A percentile compares a stretch with the other conserved stretches of the same genome.
Evolutionary conservation across 2,888 invertebrate species (phyloP).

Genomic region (Parapristionchus giblindavisi): DNA sequence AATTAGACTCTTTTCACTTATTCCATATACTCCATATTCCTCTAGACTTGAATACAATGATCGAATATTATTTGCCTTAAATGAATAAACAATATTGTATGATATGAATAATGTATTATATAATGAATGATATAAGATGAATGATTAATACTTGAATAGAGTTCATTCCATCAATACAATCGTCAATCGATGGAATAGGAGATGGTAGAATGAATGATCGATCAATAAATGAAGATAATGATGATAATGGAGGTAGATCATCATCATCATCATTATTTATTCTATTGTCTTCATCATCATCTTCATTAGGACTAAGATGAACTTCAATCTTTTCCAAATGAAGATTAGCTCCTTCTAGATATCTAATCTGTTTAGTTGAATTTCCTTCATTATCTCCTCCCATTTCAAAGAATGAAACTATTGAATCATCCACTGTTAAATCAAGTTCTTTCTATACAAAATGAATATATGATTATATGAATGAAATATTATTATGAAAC

Average conservation of each 20-base stretch:
- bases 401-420: constrained; percentile 46
- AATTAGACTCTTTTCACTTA: neutral
- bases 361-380: constrained; percentile 60
- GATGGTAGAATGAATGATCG: neutral
- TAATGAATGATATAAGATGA: too few species aligned
- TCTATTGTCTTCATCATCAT: neutral
- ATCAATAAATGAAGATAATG: neutral
- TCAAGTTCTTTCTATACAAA: constrained; percentile 43
- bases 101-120: too few species aligned
- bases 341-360: constrained; percentile 59
- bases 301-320: constrained; percentile 1
- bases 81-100: neutral
- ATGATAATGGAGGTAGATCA: neutral
- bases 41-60: neutral
- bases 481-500: neutral
- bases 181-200: constrained; percentile 11
- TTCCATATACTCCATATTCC: neutral
- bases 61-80: constrained; percentile 5
- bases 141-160: neutral
- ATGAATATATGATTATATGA: neutral
- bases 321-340: constrained; percentile 56
- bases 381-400: constrained; percentile 26
- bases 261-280: constrained; percentile 2
- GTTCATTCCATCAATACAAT: neutral
- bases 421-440: constrained; percentile 45